phyloP scores from a whole-genome alignment of 2,113 vertebrate species.

The Pelodiscus sinensis region DNA sequence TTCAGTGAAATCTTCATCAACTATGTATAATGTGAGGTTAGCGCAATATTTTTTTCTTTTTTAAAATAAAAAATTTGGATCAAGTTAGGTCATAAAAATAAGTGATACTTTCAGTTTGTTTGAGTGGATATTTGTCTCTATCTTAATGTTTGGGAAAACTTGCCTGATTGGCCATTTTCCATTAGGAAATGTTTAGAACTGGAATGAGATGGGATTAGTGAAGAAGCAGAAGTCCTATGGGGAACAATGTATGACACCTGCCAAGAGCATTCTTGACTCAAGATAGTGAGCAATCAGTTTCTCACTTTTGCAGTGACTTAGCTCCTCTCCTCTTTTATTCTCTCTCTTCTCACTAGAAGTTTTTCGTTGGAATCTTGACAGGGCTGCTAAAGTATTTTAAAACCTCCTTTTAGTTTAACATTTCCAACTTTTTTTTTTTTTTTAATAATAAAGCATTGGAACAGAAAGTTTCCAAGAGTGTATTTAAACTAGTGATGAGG shows the following conservation, averaged over 20 bases:
- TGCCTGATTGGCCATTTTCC: neutral
- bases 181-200: neutral
- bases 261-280: neutral
- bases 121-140: neutral
- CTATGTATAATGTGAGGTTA: neutral
- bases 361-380: neutral
- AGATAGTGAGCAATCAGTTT: neutral
- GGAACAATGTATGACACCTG: conserved; percentile 23
- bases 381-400: conserved; percentile 64
- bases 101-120: neutral
- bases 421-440: conserved; percentile 31
- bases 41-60: neutral
- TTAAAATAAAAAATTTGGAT: neutral
- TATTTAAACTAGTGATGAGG: conserved; percentile 26
- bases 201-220: neutral
- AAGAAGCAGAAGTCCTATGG: neutral
- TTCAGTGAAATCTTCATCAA: neutral
- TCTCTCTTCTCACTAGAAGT: neutral
- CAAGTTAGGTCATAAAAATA: neutral
- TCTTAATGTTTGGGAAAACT: neutral
- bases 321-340: conserved; percentile 16
- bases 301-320: conserved; percentile 13
- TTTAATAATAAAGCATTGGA: conserved; percentile 55
- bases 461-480: conserved; percentile 53
- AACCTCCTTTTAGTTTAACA: conserved; percentile 40